Evolutionary conservation across 2,888 invertebrate species (phyloP).

Genomic region (Limnephilus lunatus): DNA sequence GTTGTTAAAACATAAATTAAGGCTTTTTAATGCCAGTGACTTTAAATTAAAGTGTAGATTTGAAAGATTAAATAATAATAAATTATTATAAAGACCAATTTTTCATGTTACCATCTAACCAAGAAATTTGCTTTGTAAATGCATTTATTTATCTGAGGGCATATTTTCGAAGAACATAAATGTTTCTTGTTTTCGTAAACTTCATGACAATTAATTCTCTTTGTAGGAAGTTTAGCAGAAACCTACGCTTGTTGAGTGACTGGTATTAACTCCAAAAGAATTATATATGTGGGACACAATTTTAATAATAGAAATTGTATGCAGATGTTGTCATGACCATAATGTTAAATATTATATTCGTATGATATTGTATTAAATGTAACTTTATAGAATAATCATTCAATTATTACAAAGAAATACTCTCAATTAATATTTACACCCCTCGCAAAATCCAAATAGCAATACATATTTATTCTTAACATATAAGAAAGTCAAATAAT

Average conservation of each 20-base stretch:
- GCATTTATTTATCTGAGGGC: constrained; percentile 27
- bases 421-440: not conserved
- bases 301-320: constrained; percentile 47
- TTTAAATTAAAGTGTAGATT: constrained; percentile 23
- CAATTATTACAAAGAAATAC: not conserved
- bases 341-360: not conserved
- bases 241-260: constrained; percentile 10
- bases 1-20: not conserved
- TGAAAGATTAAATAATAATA: constrained; percentile 27
- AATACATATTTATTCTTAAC: not conserved
- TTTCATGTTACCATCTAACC: constrained; percentile 43
- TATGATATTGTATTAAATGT: not conserved
- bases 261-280: constrained; percentile 35
- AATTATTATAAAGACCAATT: constrained; percentile 39
- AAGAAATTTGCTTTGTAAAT: constrained; percentile 45
- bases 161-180: not conserved
- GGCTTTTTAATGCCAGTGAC: constrained; percentile 40
- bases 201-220: not conserved
- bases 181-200: not conserved
- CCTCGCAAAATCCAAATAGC: not conserved
- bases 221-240: constrained; percentile 12
- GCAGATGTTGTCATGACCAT: constrained; percentile 14
- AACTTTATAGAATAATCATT: not conserved
- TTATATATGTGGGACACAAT: constrained; percentile 50
- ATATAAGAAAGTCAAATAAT: not conserved